Base-by-base conservation (phyloP, 2,888 invertebrate species). In the Latrodectus hesperus region DNA sequence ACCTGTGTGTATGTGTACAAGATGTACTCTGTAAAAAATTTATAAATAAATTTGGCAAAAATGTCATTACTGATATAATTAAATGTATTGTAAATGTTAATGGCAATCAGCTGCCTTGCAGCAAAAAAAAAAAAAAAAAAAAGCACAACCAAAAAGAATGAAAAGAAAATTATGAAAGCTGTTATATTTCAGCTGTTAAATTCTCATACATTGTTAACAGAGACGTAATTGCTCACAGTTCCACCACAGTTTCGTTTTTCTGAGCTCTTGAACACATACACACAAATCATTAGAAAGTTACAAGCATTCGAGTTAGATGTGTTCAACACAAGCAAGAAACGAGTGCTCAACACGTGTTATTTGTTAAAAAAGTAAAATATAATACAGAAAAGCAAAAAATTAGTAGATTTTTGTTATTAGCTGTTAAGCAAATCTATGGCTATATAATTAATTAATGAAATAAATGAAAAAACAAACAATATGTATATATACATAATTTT, bases 161-260 rank as follows among this genome's bases (percentile, higher is more conserved):
- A 38, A 38, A 38, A 38, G n/a, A 71, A 79, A 67, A 51, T 67
- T 72, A 55, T 60, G 49, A n/a, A n/a, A 52, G 14, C 11, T 78
- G 22, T 67, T 17, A 9, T 51, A 60, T 73, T 72, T 51, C 22
- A 68, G 70, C 51, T n/a, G 16, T 52, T 79, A 71, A 12, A 65
- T 65, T 17, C 8, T 55, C 6, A 60, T 38, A 22, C 22, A 51
- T 51, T 65, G 9, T 17, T 9, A 12, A 55, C 11, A 12, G n/a
- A 60, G n/a, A 38, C 49, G 51, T 80, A 60, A 60, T 70, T 51
- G 22, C 10, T 49, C 6, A 55, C 51, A 14, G 9, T 53, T 78
- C 87, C 87, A 88, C 87, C 87, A 88, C 82, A 68, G 83, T 88
- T 88, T 86, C 73, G 67, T 73, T 88, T 88, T 86, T 78, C 78